Evolutionary conservation across 2,113 vertebrate species (phyloP), one percentile per base, ranked within the genome.

Genomic region (Forbesichthys papilliferus): DNA sequence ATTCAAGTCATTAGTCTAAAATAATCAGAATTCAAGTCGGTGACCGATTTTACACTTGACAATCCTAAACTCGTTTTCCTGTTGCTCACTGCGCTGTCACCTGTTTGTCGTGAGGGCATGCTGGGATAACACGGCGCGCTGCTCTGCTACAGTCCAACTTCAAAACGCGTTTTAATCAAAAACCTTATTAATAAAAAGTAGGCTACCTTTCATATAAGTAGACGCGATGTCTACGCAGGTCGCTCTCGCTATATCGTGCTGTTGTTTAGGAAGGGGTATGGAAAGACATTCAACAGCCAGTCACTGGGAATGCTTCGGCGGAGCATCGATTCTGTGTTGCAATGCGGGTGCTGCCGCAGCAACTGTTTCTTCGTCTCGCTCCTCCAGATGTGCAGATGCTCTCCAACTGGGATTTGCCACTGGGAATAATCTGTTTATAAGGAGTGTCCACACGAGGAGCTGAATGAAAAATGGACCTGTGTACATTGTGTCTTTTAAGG

Each of bases 301-400:
- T 74, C 61, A 63, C 80, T 74, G 48, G 65, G 48, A 13, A 20
- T 36, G 58, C 51, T 18, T 61, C 58, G n/a, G 9, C 16, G 53
- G 75, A 68, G 75, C 77, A 68, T 67, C 69, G 82, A 73, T 73
- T 66, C 71, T 48, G 79, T 88, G 88, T 87, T 88, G 88, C 90
- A 91, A 86, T 91, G 88, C 90, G 80, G 90, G 80, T 77, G 69
- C 74, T 64, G 48, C 70, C 62, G 69, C 74, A 48, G 82, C 76
- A 73, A 18, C 10, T 49, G 59, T 57, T 51, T 49, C 52, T 34
- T 70, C 56, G 16, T 53, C 66, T 52, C 11, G 71, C 58, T 2
- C 36, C 33, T 78, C 85, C 78, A 83, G 76, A 82, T 87, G 83
- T 81, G 78, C 56, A 66, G 14, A 48, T 66, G 13, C 36, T 42